phyloP scores from a whole-genome alignment of 1,140 invertebrate genomes.

The Drosophila littoralis region DNA sequence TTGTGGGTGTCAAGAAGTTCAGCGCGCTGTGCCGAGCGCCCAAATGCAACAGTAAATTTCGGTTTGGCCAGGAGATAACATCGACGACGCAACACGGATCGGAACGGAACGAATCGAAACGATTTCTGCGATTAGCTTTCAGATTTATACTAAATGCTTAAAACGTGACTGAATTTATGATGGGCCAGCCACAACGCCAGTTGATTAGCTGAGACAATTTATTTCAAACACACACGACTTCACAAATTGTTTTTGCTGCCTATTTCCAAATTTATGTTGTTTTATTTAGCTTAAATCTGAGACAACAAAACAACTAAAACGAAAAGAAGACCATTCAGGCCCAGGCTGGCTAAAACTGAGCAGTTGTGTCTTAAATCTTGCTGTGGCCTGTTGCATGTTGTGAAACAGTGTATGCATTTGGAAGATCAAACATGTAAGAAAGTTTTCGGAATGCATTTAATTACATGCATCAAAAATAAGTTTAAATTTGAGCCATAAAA shows the following conservation, averaged over 20 bases:
- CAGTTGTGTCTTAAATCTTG: conserved; percentile 18
- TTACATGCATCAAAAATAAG: too few species aligned
- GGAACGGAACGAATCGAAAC: conserved; percentile 18
- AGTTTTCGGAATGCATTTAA: too few species aligned
- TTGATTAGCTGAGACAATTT: conserved; percentile 61
- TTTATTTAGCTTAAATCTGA: conserved; percentile 60
- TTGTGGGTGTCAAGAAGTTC: conserved; percentile 82
- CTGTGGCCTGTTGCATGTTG: conserved; percentile 24
- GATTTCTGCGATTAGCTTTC: conserved; percentile 10
- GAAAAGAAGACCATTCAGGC: neutral
- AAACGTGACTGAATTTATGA: conserved; percentile 83
- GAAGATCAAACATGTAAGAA: neutral
- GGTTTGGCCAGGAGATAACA: conserved; percentile 77
- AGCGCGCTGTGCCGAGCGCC: conserved; percentile 42
- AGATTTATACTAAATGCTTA: conserved; percentile 77
- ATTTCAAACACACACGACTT: conserved; percentile 25
- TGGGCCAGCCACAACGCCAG: conserved; percentile 33
- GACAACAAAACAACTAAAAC: neutral
- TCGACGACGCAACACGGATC: conserved; percentile 4
- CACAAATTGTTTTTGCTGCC: conserved; percentile 26
- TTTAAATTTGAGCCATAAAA: too few species aligned
- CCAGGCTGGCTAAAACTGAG: conserved; percentile 3
- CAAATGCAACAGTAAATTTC: conserved; percentile 77
- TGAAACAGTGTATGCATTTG: conserved; percentile 4
- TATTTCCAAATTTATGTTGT: conserved; percentile 65